phyloP scores from a whole-genome alignment of 2,113 vertebrate species.

The Nesogale talazaci region DNA sequence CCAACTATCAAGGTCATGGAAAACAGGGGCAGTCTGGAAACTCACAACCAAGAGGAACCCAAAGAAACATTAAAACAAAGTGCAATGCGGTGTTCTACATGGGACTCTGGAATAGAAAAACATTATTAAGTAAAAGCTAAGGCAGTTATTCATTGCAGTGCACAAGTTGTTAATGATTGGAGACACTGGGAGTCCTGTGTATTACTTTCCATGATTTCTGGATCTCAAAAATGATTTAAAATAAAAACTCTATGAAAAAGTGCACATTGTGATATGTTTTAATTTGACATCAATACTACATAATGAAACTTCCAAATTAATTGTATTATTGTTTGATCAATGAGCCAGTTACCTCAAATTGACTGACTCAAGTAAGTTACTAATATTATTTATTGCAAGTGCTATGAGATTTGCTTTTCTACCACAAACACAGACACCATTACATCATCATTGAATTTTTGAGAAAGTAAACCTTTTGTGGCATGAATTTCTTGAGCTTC shows the following conservation, averaged over 20 bases:
- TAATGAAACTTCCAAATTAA: constrained; percentile 9
- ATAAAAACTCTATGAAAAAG: background rate
- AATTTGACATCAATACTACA: constrained; percentile 7
- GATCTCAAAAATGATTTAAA: background rate
- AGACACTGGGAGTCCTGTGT: background rate
- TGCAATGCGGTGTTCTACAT: background rate
- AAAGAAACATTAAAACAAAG: background rate
- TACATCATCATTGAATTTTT: constrained; percentile 51
- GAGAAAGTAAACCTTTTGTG: constrained; percentile 26
- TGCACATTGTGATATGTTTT: background rate
- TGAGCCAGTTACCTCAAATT: background rate
- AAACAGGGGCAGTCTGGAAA: background rate
- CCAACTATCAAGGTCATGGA: background rate
- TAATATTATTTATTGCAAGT: constrained; percentile 2
- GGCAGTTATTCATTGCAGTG: background rate
- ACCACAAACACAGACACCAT: constrained; percentile 22
- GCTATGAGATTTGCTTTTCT: background rate
- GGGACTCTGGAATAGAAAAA: background rate
- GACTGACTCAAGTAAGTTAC: background rate
- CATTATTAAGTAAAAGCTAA: background rate
- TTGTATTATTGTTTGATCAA: constrained; percentile 39
- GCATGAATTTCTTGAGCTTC: constrained; percentile 47
- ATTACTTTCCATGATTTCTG: background rate
- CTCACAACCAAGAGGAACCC: background rate
- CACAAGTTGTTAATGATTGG: background rate